Base-by-base conservation (phyloP, 2,888 invertebrate species). In the Pomacea canaliculata region DNA sequence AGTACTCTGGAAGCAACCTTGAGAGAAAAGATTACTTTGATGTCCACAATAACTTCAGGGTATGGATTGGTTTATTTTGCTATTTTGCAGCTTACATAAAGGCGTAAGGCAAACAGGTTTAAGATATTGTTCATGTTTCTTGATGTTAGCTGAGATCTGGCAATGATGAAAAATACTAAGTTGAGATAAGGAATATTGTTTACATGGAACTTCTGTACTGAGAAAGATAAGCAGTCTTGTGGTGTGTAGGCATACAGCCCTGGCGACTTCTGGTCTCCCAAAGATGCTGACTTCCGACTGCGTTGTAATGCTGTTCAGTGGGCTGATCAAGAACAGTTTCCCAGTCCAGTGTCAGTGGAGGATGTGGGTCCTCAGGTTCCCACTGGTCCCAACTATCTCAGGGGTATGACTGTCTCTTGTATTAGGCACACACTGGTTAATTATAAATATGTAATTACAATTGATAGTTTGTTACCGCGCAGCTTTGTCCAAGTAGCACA, bases 341-440 rank as follows among this genome's bases (percentile, higher is more conserved):
- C 70, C n/a, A 66, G 72, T 62, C 82, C 81, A 0, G 66, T 80
- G n/a, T 76, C 79, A 27, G 73, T 79, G 62, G 69, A 73, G n/a
- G 70, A 83, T 19, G 80, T 82, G 9, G 85, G 85, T 37, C 82
- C 83, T 3, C 76, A 79, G 16, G 69, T 70, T 60, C 75, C 68
- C n/a, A 78, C 83, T 9, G 85, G 83, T 16, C 85, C 83, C 12
- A 56, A 60, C 23, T 83, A 82, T 60, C 37, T 78, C 13, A 46
- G 56, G 12, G 46, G 74, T 70, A 56, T 56, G 51, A 56, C 2
- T 13, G 51, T 16, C 51, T 13, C 51, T 56, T 10, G 16, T 7
- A 56, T 7, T 56, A 8, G 16, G 2, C 16, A 7, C 12, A 56
- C 51, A 56, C 16, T 56, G 10, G 8, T 16, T 56, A 10, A 56